Evolutionary conservation across 2,797 vertebrate species (phyloP), one percentile per base, ranked within the genome.

Genomic region (Champsocephalus esox): DNA sequence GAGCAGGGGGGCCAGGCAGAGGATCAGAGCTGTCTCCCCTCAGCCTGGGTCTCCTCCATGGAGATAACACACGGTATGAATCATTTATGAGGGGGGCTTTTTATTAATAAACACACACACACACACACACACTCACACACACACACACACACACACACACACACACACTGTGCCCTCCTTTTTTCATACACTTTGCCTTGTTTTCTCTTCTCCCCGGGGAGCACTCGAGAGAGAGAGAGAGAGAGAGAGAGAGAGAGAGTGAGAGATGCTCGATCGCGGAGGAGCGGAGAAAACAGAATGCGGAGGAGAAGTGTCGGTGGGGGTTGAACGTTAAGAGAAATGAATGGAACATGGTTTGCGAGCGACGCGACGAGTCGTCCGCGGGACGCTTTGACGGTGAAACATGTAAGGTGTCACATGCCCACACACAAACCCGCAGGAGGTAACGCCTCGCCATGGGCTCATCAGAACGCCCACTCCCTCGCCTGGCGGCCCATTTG

Each of bases 21-120:
- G 79, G 85, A 92, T 91, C 90, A 87, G 85, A 90, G 88, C 80
- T 34, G 83, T 70, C 89, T 82, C 2, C 83, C 72, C 86, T 80
- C 80, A 77, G 81, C 79, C 83, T 80, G 83, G 86, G 69, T 73
- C 85, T 86, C 79, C 82, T 87, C 91, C 79, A 44, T 0, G 17
- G 76, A 86, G 88, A 90, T 68, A 83, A 85, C 87, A 86, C 81
- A 79, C 58, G 17, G 66, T 76, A 92, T 92, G 87, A 89, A 91
- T 91, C 55, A 92, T 93, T 87, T 72, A 93, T 92, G 83, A 90
- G 76, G 51, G 68, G 75, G 79, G 58, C 54, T 60, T 82, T 80
- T 87, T 84, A 87, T 91, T 89, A 92, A 87, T 84, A 89, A 92
- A 77, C 78, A 66, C 70, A 75, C 34, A 58, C 58, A 68, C 66